Evolutionary conservation across 1,140 invertebrate species (phyloP).

Genomic region (Chelonus insularis): DNA sequence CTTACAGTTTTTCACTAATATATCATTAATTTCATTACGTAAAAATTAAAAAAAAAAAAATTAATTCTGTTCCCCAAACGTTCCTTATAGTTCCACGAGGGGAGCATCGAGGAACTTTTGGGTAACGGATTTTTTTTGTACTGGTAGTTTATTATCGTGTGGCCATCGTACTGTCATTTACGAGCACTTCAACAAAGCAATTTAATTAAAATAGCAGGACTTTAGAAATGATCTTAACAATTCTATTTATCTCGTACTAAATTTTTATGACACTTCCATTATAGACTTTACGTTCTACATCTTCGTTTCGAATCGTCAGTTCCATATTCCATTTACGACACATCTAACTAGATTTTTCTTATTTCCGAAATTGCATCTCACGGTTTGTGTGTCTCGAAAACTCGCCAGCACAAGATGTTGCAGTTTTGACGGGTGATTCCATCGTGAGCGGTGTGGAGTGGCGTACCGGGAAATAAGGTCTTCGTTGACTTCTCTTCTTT

Average conservation of each 20-base stretch:
- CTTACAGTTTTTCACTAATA: too few species aligned
- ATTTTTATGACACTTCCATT: neutral
- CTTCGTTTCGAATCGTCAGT: neutral
- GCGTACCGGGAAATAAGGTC: constrained; percentile 46
- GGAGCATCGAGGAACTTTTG: too few species aligned
- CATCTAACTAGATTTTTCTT: too few species aligned
- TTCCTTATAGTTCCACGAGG: too few species aligned
- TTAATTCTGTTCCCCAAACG: too few species aligned
- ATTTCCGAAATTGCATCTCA: neutral
- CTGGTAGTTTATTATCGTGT: neutral
- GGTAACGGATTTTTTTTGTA: neutral
- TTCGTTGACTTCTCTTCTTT: constrained; percentile 42
- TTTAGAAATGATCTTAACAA: too few species aligned
- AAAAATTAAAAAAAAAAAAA: too few species aligned
- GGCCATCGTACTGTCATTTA: neutral
- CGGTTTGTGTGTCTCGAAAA: neutral
- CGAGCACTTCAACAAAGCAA: neutral
- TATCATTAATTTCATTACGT: too few species aligned
- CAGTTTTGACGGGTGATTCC: constrained; percentile 44
- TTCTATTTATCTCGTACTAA: neutral
- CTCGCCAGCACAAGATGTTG: constrained; percentile 3
- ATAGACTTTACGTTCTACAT: neutral
- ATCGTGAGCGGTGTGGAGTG: constrained; percentile 26
- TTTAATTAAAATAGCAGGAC: neutral
- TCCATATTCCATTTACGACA: neutral